Percentiles rank a stretch among this genome's conserved stretches.
phyloP scores from a whole-genome alignment of 1,140 invertebrate genomes.

The Temnothorax longispinosus region DNA sequence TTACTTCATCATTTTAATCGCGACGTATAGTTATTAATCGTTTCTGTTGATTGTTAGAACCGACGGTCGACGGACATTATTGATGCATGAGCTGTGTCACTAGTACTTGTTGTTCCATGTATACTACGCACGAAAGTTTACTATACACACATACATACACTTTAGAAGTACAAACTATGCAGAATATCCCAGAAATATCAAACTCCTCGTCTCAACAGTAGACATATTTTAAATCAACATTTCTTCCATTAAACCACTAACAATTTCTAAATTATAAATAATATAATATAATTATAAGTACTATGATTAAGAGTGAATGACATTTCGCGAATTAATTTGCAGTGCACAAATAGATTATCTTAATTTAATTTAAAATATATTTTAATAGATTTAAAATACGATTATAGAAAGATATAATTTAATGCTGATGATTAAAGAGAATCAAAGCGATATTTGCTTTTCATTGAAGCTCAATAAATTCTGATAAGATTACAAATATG shows the following conservation, averaged over 20 bases:
- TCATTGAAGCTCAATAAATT: not conserved
- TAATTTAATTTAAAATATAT: not conserved
- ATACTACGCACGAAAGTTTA: not conserved
- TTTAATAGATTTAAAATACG: not conserved
- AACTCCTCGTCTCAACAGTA: not conserved
- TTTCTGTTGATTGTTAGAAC: not conserved
- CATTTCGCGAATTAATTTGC: not conserved
- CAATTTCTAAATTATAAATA: not conserved
- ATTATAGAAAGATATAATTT: not conserved
- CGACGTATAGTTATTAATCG: not conserved
- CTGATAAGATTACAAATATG: not conserved
- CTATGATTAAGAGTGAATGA: not conserved
- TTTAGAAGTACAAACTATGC: not conserved
- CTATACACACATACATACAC: not conserved
- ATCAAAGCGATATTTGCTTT: not conserved
- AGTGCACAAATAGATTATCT: not conserved
- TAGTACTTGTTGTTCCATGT: not conserved
- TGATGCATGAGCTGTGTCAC: constrained; percentile 7
- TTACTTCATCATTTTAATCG: constrained; percentile 1
- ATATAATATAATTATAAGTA: not conserved
- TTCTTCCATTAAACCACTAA: not conserved
- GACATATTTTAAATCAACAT: not conserved
- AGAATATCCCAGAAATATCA: not conserved
- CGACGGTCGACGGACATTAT: not conserved
- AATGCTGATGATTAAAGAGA: not conserved